phyloP scores from a whole-genome alignment of 2,113 vertebrate species.

The Vulpes vulpes region DNA sequence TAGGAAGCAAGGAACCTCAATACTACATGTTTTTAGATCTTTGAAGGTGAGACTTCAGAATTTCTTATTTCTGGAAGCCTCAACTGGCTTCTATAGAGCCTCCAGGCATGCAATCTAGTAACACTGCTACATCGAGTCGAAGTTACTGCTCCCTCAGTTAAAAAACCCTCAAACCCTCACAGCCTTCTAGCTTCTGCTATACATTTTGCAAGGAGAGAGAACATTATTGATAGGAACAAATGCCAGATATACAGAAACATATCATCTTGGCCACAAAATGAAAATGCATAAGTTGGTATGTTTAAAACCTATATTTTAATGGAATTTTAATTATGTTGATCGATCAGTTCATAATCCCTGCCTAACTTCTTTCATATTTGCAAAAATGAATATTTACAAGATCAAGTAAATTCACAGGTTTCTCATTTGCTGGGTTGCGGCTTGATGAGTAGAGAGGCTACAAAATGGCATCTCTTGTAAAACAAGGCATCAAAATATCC shows the following conservation, averaged over 20 bases:
- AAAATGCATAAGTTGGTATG: neutral
- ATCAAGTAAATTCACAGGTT: neutral
- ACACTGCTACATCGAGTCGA: neutral
- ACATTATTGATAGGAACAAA: neutral
- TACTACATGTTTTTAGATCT: neutral
- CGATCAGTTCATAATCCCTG: neutral
- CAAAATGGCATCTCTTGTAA: neutral
- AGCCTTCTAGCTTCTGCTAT: neutral
- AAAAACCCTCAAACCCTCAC: neutral
- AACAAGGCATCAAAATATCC: neutral
- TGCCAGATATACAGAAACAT: neutral
- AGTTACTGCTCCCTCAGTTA: neutral
- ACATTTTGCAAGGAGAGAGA: neutral
- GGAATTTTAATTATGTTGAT: slow-evolving; percentile 28
- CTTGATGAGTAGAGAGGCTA: neutral
- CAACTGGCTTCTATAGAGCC: neutral
- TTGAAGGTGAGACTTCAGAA: slow-evolving; percentile 10
- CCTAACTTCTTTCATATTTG: neutral
- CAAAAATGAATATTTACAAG: neutral
- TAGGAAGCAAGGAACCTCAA: neutral
- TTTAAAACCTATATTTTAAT: neutral
- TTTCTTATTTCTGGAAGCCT: neutral
- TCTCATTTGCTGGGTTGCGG: neutral
- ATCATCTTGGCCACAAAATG: neutral
- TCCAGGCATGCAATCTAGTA: neutral